Evolutionary conservation across 2,113 vertebrate species (phyloP).

Genomic region (Megaleporinus macrocephalus): DNA sequence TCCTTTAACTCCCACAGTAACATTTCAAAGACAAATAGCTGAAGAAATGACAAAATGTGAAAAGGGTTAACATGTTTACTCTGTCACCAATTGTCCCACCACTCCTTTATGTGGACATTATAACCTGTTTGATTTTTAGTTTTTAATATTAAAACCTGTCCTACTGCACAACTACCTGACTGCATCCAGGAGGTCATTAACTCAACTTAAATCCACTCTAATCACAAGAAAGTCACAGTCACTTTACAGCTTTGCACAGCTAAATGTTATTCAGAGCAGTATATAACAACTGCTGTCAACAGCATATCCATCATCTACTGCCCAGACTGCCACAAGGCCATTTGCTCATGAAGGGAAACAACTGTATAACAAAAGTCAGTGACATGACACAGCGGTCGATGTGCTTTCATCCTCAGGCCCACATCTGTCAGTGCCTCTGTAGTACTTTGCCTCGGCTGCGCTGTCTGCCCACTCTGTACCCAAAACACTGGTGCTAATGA

Average conservation of each 20-base stretch:
- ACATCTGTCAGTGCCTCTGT: constrained; percentile 53
- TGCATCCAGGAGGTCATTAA: neutral
- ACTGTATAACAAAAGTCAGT: constrained; percentile 30
- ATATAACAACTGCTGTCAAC: neutral
- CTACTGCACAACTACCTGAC: neutral
- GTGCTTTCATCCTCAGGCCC: constrained; percentile 39
- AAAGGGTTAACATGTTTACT: too few species aligned
- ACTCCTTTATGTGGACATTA: neutral
- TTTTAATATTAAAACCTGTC: too few species aligned
- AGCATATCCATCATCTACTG: neutral
- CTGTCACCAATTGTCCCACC: too few species aligned
- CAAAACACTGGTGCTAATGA: constrained; percentile 57
- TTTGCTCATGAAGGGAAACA: neutral
- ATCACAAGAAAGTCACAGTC: neutral
- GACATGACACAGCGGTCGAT: constrained; percentile 43
- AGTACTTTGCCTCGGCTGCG: constrained; percentile 34
- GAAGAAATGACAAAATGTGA: too few species aligned
- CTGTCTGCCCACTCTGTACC: constrained; percentile 31
- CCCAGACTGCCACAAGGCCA: neutral
- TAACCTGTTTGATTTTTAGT: neutral
- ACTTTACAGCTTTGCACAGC: neutral
- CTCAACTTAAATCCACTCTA: neutral
- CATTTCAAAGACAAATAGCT: too few species aligned
- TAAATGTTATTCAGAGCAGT: neutral
- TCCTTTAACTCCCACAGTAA: too few species aligned